Evolutionary conservation across 2,797 vertebrate genomes (phyloP).

Genomic region (Carapus acus): DNA sequence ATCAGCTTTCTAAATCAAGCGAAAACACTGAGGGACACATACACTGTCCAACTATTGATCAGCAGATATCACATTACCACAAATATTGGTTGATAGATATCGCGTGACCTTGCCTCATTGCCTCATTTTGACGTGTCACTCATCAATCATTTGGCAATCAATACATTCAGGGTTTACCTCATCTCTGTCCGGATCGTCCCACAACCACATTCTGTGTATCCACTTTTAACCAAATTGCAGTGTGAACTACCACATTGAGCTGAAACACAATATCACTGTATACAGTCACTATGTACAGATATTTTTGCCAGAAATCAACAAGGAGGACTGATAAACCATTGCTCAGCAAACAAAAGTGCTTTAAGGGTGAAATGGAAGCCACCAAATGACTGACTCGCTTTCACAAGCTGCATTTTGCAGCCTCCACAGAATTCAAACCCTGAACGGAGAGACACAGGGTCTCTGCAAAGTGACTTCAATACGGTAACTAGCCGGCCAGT

Average conservation of each 20-base stretch:
- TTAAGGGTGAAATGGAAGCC: conserved; percentile 13
- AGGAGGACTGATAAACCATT: neutral
- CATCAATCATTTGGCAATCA: conserved; percentile 52
- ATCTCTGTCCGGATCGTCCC: conserved; percentile 36
- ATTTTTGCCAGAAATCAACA: conserved; percentile 17
- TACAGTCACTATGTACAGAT: conserved; percentile 49
- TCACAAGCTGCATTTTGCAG: conserved; percentile 18
- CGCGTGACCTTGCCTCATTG: conserved; percentile 44
- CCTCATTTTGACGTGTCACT: conserved; percentile 31
- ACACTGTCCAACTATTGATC: conserved; percentile 53
- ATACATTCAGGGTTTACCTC: conserved; percentile 38
- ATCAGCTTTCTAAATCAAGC: conserved; percentile 45
- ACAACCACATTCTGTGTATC: conserved; percentile 44
- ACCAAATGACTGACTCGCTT: conserved; percentile 15
- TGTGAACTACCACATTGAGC: conserved; percentile 22
- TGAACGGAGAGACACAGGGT: neutral
- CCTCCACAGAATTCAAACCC: neutral
- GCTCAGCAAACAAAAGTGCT: conserved; percentile 1
- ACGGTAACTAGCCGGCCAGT: conserved; percentile 5
- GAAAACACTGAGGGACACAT: conserved; percentile 35
- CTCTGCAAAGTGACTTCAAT: conserved; percentile 3
- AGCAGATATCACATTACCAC: conserved; percentile 52
- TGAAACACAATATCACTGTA: conserved; percentile 47
- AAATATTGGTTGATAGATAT: conserved; percentile 52
- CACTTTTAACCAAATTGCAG: conserved; percentile 39